Conservation (phyloP, 2,113 vertebrate species). For the Prunella fulvescens region DNA sequence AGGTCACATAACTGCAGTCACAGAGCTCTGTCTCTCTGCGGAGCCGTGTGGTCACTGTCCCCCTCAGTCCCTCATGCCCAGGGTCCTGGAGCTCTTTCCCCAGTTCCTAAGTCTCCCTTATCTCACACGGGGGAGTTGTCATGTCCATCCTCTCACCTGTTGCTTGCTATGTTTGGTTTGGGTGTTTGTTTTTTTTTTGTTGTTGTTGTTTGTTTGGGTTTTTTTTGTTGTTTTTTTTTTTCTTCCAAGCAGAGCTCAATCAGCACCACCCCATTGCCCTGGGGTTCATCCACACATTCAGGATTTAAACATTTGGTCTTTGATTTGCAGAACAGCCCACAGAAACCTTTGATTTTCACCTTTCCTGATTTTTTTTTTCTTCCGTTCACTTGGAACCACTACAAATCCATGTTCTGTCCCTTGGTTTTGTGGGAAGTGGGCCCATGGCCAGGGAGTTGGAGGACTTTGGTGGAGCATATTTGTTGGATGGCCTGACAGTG, state of each 20-base stretch:
- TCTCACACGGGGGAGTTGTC: fast-evolving
- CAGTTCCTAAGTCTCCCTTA: not conserved
- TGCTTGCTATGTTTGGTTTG: not conserved
- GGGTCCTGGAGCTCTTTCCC: not conserved
- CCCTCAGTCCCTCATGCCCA: not conserved
- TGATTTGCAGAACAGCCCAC: not conserved
- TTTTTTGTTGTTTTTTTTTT: not conserved
- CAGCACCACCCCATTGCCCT: not conserved
- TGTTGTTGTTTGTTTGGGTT: no score
- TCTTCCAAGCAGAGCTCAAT: not conserved
- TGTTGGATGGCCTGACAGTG: not conserved
- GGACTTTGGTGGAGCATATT: not conserved
- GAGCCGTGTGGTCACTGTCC: not conserved
- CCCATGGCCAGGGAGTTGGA: fast-evolving
- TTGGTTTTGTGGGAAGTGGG: not conserved
- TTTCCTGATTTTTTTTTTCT: not conserved
- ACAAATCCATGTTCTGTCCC: fast-evolving
- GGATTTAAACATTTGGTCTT: not conserved
- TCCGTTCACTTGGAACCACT: not conserved
- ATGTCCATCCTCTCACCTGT: not conserved
- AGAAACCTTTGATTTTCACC: not conserved
- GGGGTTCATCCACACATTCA: not conserved
- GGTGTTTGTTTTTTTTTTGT: fast-evolving
- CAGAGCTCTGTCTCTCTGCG: not conserved
- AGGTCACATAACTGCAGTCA: not conserved